Evolutionary conservation across 1,140 invertebrate species (phyloP).

Genomic region (Microplitis mediator): DNA sequence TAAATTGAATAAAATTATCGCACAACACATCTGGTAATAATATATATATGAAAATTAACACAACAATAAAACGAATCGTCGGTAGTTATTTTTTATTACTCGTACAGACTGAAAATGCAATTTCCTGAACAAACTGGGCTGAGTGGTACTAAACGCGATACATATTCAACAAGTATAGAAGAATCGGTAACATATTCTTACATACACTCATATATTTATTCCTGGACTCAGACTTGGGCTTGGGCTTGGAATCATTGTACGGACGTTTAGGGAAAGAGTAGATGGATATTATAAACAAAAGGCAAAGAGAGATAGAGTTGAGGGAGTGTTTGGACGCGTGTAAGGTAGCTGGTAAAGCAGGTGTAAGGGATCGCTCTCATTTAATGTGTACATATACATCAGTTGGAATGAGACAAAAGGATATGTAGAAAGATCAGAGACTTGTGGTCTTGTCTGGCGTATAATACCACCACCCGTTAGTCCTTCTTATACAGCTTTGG

Average conservation of each 20-base stretch:
- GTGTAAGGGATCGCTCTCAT: conserved; percentile 47
- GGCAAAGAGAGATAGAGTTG: background rate
- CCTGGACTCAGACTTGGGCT: too few relatives aligned
- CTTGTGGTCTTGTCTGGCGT: conserved; percentile 29
- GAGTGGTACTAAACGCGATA: conserved; percentile 25
- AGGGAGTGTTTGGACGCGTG: conserved; percentile 20
- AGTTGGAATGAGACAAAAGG: conserved; percentile 16
- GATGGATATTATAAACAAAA: too few relatives aligned
- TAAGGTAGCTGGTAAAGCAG: conserved; percentile 46
- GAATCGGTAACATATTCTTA: conserved; percentile 20
- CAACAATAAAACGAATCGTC: conserved; percentile 4
- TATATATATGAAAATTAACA: conserved; percentile 1
- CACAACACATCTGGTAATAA: background rate
- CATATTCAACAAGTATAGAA: conserved; percentile 40
- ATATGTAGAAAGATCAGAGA: conserved; percentile 9
- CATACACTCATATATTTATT: background rate
- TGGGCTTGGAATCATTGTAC: too few relatives aligned
- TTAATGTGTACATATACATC: conserved; percentile 16
- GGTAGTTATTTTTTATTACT: conserved; percentile 22
- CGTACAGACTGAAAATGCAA: conserved; percentile 1
- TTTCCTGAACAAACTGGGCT: conserved; percentile 27
- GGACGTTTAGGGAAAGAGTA: conserved; percentile 22
- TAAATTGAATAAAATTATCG: too few relatives aligned
- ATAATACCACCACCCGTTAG: conserved; percentile 47
- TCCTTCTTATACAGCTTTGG: conserved; percentile 41